Evolutionary conservation across 2,888 invertebrate genomes (phyloP).

Genomic region (Tenodera sinensis): DNA sequence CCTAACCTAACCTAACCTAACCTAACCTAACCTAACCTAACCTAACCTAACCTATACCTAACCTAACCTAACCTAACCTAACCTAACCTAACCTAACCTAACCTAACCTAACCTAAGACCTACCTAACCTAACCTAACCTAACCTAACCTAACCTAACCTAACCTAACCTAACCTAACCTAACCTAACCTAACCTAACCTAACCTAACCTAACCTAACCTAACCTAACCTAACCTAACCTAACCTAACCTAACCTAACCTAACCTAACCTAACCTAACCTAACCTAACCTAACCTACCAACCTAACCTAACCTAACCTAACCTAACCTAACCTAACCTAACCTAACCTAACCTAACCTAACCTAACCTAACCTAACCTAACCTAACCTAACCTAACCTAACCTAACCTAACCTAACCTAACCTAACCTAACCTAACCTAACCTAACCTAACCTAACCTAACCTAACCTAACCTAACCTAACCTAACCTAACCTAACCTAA

Average conservation of each 20-base stretch:
- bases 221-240: conserved; percentile 7
- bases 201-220: conserved; percentile 10
- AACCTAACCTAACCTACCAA: too few relatives aligned
- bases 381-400: conserved; percentile 17
- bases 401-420: not conserved
- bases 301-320: too few relatives aligned
- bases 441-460: conserved; percentile 15
- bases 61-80: conserved; percentile 35
- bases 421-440: conserved; percentile 17
- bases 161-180: conserved; percentile 14
- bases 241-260: conserved; percentile 9
- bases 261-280: not conserved
- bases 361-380: conserved; percentile 14
- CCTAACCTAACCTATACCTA: conserved; percentile 35
- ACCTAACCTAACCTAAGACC: conserved; percentile 36
- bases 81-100: conserved; percentile 36
- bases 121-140: conserved; percentile 35
- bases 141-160: conserved; percentile 21
- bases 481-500: conserved; percentile 11
- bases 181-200: not conserved
- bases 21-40: conserved; percentile 20
- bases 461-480: not conserved
- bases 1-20: conserved; percentile 35
- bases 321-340: conserved; percentile 5
- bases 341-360: conserved; percentile 6